Percentiles rank a stretch among this genome's conserved stretches.
Evolutionary conservation across 2,888 invertebrate genomes (phyloP).

Genomic region (Antheraea assamensis): DNA sequence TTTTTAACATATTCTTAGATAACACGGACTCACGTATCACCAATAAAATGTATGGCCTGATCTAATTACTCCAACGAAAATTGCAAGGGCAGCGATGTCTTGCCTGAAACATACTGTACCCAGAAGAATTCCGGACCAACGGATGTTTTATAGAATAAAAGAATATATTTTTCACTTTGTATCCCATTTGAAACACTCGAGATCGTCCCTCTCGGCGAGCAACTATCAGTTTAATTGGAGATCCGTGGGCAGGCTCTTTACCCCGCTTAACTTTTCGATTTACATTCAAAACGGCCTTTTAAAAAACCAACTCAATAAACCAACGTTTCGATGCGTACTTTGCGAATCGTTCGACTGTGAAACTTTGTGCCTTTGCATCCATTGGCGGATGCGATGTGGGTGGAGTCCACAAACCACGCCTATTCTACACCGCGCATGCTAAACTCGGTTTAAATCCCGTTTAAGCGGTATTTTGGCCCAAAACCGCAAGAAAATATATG

Average conservation of each 20-base stretch:
- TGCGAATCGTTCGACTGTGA: slow-evolving; percentile 65
- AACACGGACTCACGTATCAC: too few relatives aligned
- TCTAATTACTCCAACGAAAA: too few relatives aligned
- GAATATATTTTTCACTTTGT: not conserved
- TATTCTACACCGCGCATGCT: slow-evolving; percentile 69
- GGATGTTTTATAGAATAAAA: not conserved
- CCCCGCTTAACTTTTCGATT: slow-evolving; percentile 80
- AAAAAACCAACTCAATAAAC: slow-evolving; percentile 78
- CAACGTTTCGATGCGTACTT: slow-evolving; percentile 71
- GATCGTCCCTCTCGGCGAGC: slow-evolving; percentile 42
- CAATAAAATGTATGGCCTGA: too few relatives aligned
- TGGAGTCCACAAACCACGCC: slow-evolving; percentile 60
- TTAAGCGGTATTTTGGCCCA: slow-evolving; percentile 81
- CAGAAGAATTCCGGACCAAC: not conserved
- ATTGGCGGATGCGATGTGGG: slow-evolving; percentile 59
- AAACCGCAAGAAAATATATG: slow-evolving; percentile 81
- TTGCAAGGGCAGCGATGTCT: too few relatives aligned
- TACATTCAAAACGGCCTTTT: slow-evolving; percentile 81
- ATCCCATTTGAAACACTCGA: slow-evolving; percentile 25
- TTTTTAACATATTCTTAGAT: too few relatives aligned
- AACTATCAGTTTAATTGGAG: slow-evolving; percentile 80
- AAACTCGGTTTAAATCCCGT: slow-evolving; percentile 77
- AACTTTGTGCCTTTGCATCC: slow-evolving; percentile 46
- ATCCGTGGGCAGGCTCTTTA: slow-evolving; percentile 72
- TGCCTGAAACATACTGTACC: not conserved